Percentiles rank a stretch among this genome's conserved stretches.
Evolutionary conservation across 2,888 invertebrate species (phyloP).

Genomic region (Diplolepis rosae): DNA sequence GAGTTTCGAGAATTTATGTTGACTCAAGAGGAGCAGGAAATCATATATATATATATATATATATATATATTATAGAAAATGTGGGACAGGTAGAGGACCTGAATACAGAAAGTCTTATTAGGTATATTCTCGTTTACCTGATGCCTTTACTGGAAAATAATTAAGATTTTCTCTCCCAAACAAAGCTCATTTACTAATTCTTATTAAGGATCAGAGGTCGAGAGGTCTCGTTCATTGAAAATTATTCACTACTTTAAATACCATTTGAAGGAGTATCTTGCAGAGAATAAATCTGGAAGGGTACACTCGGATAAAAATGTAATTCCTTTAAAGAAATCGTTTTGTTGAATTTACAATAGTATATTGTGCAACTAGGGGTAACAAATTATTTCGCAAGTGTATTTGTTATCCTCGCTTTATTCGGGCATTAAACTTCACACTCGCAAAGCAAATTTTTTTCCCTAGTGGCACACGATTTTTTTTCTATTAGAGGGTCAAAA

Average conservation of each 20-base stretch:
- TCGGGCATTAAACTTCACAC: no score
- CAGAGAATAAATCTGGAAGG: neutral
- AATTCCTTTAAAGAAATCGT: neutral
- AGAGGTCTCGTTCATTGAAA: slow-evolving; percentile 15
- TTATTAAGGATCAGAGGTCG: neutral
- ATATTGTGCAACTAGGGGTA: no score
- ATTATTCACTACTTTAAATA: slow-evolving; percentile 17
- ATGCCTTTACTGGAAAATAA: neutral
- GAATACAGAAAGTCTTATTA: slow-evolving; percentile 10
- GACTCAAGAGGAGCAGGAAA: no score
- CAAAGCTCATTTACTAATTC: neutral
- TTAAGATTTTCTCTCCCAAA: neutral
- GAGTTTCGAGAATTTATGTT: no score
- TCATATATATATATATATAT: no score
- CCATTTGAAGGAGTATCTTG: neutral
- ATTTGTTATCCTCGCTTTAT: no score
- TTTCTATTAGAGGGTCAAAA: no score
- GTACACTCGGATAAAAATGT: neutral
- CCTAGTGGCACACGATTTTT: no score
- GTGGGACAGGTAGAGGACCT: slow-evolving; percentile 12
- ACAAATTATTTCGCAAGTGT: no score
- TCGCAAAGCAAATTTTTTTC: no score
- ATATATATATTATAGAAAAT: slow-evolving; percentile 3
- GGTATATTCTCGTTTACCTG: neutral
- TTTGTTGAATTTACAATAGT: no score